phyloP scores from a whole-genome alignment of 2,113 vertebrate genomes.

The Montifringilla adamsi region DNA sequence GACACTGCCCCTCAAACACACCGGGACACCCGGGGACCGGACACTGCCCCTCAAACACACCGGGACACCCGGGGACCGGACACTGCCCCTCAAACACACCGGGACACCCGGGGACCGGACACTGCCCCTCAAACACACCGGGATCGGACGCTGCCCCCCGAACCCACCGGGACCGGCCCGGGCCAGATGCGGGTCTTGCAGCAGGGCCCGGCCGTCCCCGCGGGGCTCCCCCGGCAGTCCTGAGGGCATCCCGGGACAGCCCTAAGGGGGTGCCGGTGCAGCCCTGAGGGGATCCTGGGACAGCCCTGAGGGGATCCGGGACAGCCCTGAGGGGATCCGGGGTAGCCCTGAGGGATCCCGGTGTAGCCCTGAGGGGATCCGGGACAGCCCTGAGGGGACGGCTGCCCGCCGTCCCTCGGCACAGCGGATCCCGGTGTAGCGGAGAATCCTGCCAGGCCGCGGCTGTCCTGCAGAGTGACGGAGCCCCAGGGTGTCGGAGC shows the following conservation, averaged over 20 bases:
- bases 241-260: too few relatives aligned
- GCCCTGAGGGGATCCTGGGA: too few relatives aligned
- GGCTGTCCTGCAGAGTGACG: too few relatives aligned
- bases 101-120: neutral
- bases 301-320: neutral
- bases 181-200: neutral
- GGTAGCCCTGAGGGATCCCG: neutral
- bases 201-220: neutral
- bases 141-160: neutral
- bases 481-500: too few relatives aligned
- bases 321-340: too few relatives aligned
- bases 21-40: neutral
- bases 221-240: too few relatives aligned
- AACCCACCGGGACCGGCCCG: neutral
- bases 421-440: neutral
- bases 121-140: neutral
- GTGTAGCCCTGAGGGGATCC: too few relatives aligned
- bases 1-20: neutral
- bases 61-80: too few relatives aligned
- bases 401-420: neutral
- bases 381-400: too few relatives aligned
- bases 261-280: neutral
- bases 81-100: neutral
- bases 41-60: neutral
- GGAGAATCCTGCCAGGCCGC: too few relatives aligned